phyloP scores from a whole-genome alignment of 2,888 invertebrate genomes.

The Polylopha cassiicola region DNA sequence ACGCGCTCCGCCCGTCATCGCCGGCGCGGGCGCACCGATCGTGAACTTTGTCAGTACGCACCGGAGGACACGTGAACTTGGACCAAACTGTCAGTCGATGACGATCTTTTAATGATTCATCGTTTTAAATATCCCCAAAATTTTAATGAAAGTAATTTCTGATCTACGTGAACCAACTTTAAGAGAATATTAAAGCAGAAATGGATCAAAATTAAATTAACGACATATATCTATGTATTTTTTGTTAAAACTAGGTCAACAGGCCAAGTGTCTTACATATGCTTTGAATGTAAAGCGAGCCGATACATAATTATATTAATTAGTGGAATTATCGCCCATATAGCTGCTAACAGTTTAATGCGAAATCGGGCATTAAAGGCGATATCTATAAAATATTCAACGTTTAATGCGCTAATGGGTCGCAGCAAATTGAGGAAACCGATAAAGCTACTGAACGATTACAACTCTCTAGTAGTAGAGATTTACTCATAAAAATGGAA shows the following conservation, averaged over 20 bases:
- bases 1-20: conserved; percentile 60
- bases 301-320: conserved; percentile 14
- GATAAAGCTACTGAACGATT: conserved; percentile 28
- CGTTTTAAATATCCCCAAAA: no score
- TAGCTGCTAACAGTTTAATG: conserved; percentile 14
- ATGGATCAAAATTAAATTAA: no score
- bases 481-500: conserved; percentile 5
- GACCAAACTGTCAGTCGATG: no score
- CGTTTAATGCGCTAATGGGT: conserved; percentile 23
- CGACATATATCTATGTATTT: conserved; percentile 2
- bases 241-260: conserved; percentile 16
- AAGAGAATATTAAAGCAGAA: conserved; percentile 5
- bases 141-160: no score
- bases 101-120: no score
- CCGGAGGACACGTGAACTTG: not conserved
- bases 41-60: conserved; percentile 4
- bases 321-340: conserved; percentile 17
- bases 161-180: no score
- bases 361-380: conserved; percentile 11
- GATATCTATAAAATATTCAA: conserved; percentile 20
- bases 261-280: conserved; percentile 16
- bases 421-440: conserved; percentile 24
- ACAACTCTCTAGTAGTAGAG: conserved; percentile 21
- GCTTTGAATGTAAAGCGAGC: conserved; percentile 10
- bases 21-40: conserved; percentile 33